These are phyloP conservation scores for Ophiothrix spiculata DNA, from an alignment of 35 echinoderm and acorn worm species.

Conservation along the genomic window DNA sequence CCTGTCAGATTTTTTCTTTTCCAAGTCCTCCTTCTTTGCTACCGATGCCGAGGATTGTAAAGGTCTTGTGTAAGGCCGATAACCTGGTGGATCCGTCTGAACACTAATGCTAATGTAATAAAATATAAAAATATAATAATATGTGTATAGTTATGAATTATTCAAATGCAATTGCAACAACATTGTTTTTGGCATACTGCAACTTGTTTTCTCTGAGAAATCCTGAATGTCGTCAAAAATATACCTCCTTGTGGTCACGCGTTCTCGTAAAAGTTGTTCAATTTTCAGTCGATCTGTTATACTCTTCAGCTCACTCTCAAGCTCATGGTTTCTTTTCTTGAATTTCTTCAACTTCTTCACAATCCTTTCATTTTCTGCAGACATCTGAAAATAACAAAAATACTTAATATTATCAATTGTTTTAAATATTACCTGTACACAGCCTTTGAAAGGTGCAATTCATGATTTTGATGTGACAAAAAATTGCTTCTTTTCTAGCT, in stretches of 20 bases:
- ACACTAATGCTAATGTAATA: constrained; percentile 36
- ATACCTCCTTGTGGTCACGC: constrained; percentile 50
- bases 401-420: no score
- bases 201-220: background rate
- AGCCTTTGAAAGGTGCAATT: no score
- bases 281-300: constrained; percentile 74
- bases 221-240: background rate
- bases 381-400: no score
- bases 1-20: constrained; percentile 77
- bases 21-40: constrained; percentile 29
- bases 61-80: constrained; percentile 37
- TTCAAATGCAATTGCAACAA: background rate
- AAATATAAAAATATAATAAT: no score
- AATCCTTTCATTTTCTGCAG: constrained; percentile 82
- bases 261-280: constrained; percentile 73
- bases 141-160: background rate
- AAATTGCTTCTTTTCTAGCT: no score
- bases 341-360: constrained; percentile 79
- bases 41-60: constrained; percentile 2
- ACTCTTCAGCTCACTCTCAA: constrained; percentile 65
- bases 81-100: constrained; percentile 69
- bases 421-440: no score
- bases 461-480: no score
- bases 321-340: constrained; percentile 59
- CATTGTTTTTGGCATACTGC: background rate